Base-by-base conservation (phyloP, 2,113 vertebrate species). In the Phaetusa simplex region DNA sequence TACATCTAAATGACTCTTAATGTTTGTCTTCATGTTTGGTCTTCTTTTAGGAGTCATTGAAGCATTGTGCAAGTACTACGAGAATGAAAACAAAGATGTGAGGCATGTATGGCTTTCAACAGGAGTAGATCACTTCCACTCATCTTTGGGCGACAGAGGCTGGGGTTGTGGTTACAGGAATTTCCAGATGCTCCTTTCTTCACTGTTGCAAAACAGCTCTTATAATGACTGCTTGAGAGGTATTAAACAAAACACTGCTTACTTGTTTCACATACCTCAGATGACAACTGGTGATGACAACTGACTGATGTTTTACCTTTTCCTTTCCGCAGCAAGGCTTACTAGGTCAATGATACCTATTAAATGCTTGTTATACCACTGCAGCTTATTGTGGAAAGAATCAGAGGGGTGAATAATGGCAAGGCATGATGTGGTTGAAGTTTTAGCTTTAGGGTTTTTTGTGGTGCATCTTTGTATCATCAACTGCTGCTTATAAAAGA, bases 111-210 rank as follows among this genome's bases (percentile, higher is more conserved):
- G 99, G 99, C 98, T 99, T 80, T 98, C 99, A 90, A 53, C 98
- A 4, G 98, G 97, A 90, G 98, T 99, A 7, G 99, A 99, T 95
- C 99, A 99, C 96, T 99, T 98, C 98, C 98, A 98, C 64, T 99
- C 98, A 14, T 99, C 99, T 40, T 95, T 95, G 30, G 99, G 99
- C 0, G 99, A 99, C 90, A 98, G 95, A 97, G 99, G 99, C 89
- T 99, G 99, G 99, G 99, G 99, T 49, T 99, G 99, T 23, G 99
- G 99, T 66, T 99, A 99, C 98, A 98, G 99, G 96, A 99, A 99
- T 97, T 98, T 99, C 97, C 99, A 99, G 92, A 99, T 99, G 99
- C 97, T 99, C 9, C 97, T 99, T 90, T 99, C 99, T 53, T 99
- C 98, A 4, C 98, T 99, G 56, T 92, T 98, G 50, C 97, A 91